A percentile compares a stretch with the other conserved stretches of the same genome.
phyloP scores from a whole-genome alignment of 2,888 invertebrate genomes.

The Chrysolina haemoptera region DNA sequence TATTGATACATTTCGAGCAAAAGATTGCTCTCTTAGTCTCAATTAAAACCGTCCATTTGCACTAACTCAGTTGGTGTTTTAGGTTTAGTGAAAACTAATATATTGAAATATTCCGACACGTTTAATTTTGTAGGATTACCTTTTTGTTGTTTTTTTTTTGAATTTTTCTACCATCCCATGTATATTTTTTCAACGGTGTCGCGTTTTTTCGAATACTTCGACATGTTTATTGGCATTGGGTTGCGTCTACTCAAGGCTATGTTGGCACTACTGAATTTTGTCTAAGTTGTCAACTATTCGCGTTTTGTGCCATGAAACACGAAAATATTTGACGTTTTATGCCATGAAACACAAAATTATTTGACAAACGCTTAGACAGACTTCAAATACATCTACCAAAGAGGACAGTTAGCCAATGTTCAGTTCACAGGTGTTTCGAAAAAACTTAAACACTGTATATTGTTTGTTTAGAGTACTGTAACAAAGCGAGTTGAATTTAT shows the following conservation, averaged over 20 bases:
- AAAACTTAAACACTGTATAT: not conserved
- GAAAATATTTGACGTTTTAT: no score
- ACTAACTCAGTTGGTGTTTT: constrained; percentile 62
- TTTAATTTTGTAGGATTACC: constrained; percentile 28
- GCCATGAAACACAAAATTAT: no score
- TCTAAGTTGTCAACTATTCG: no score
- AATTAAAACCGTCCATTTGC: constrained; percentile 65
- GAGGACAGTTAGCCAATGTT: no score
- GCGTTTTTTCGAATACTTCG: not conserved
- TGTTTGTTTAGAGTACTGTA: not conserved
- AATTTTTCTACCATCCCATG: constrained; percentile 20
- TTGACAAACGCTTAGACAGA: no score
- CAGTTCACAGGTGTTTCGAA: not conserved
- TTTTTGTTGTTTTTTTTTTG: constrained; percentile 38
- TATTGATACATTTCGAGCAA: constrained; percentile 25
- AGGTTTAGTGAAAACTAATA: constrained; percentile 56
- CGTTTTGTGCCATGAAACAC: no score
- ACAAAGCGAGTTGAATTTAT: not conserved
- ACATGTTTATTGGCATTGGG: no score
- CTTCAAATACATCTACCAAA: no score
- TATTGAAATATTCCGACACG: constrained; percentile 35
- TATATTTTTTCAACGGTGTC: not conserved
- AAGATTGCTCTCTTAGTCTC: constrained; percentile 61
- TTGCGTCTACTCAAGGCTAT: no score
- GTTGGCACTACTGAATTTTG: no score